Evolutionary conservation across 2,113 vertebrate species (phyloP).

Genomic region (Xyliphius kryptos): DNA sequence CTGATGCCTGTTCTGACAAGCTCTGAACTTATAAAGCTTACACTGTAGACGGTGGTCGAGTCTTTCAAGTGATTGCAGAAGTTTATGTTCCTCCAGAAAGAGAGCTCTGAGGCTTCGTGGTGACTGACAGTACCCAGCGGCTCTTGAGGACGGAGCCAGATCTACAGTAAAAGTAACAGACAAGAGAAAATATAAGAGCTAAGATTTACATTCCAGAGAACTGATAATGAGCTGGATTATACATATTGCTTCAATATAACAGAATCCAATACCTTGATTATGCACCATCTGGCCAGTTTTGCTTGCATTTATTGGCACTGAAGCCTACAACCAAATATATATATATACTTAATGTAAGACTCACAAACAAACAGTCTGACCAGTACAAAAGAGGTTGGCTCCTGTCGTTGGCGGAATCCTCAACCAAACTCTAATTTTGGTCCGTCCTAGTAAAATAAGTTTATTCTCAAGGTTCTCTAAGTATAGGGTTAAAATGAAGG

Average conservation of each 20-base stretch:
- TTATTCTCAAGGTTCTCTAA: no score
- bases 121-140: constrained; percentile 26
- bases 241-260: background rate
- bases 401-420: no score
- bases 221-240: no score
- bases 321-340: constrained; percentile 53
- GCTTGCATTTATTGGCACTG: constrained; percentile 48
- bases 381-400: no score
- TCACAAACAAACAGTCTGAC: no score
- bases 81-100: constrained; percentile 78
- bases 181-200: background rate
- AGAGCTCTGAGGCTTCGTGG: constrained; percentile 48
- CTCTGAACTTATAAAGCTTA: constrained; percentile 52
- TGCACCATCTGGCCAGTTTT: constrained; percentile 44
- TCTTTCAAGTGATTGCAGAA: constrained; percentile 74
- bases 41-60: constrained; percentile 76
- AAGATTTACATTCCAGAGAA: no score
- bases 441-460: no score
- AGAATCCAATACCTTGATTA: constrained; percentile 26
- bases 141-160: constrained; percentile 47
- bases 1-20: constrained; percentile 2
- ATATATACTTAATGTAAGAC: no score
- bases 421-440: no score
- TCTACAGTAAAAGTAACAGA: constrained; percentile 61
- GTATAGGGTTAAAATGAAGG: no score